Evolutionary conservation across 2,888 invertebrate genomes (phyloP).

Genomic region (Agrotis clavis): DNA sequence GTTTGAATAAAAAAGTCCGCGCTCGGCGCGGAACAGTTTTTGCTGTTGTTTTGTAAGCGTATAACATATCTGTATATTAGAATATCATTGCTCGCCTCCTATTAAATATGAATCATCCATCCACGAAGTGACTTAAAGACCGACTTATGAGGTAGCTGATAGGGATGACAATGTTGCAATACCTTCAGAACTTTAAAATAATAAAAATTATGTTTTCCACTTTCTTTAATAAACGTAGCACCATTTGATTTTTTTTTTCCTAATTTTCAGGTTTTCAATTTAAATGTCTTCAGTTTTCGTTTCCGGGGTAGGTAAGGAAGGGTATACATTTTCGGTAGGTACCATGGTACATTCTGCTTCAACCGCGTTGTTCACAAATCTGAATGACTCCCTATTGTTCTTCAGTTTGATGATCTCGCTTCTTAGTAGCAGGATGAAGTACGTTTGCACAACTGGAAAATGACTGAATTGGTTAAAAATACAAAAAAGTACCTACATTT

Average conservation of each 20-base stretch:
- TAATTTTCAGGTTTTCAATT: not conserved
- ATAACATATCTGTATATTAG: no score
- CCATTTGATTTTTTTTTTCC: not conserved
- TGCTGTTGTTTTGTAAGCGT: no score
- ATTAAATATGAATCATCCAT: no score
- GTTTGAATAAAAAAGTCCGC: no score
- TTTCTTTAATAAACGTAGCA: not conserved
- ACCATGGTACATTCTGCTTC: conserved; percentile 28
- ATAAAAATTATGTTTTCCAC: not conserved
- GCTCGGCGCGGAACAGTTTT: no score
- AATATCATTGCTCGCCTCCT: no score
- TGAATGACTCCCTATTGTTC: not conserved
- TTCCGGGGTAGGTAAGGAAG: not conserved
- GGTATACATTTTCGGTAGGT: not conserved
- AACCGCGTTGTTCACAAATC: conserved; percentile 13
- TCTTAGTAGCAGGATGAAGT: conserved; percentile 21
- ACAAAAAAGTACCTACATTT: not conserved
- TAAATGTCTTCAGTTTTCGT: not conserved
- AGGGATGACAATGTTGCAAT: no score
- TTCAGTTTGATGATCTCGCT: conserved; percentile 20
- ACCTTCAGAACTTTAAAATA: not conserved
- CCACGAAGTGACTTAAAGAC: no score
- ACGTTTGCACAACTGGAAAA: conserved; percentile 12
- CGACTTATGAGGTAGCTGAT: no score
- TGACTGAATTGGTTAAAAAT: not conserved